phyloP scores from a whole-genome alignment of 2,888 invertebrate genomes.

The Baronia brevicornis region DNA sequence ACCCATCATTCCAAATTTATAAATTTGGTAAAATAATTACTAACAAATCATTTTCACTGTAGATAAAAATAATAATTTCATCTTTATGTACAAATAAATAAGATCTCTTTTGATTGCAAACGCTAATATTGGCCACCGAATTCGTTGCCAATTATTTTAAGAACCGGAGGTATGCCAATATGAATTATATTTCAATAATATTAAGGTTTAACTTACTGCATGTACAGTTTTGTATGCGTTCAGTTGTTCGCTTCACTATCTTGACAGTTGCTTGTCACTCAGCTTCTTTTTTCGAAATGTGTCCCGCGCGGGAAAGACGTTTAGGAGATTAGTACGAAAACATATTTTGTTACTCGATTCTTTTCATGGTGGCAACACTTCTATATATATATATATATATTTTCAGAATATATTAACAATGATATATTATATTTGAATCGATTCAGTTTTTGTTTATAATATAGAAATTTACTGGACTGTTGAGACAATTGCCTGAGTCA shows the following conservation, averaged over 20 bases:
- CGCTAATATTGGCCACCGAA: conserved; percentile 14
- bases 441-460: too few species aligned
- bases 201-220: conserved; percentile 6
- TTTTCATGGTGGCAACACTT: too few species aligned
- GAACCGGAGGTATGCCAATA: conserved; percentile 1
- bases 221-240: conserved; percentile 14
- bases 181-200: conserved; percentile 4
- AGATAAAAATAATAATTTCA: conserved; percentile 9
- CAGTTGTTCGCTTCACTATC: conserved; percentile 25
- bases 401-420: too few species aligned
- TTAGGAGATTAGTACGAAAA: conserved; percentile 24
- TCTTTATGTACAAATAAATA: conserved; percentile 9
- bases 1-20: conserved; percentile 4
- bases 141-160: conserved; percentile 12
- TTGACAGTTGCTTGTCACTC: conserved; percentile 30
- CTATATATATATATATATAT: too few species aligned
- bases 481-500: too few species aligned
- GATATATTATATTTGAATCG: too few species aligned
- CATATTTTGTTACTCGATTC: conserved; percentile 21
- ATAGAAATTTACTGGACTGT: too few species aligned
- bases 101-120: conserved; percentile 11
- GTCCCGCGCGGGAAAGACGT: conserved; percentile 23
- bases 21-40: conserved; percentile 14
- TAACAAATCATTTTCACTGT: conserved; percentile 2
- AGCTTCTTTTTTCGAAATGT: conserved; percentile 30